Evolutionary conservation across 2,888 invertebrate species (phyloP).

Genomic region (Ophraella communa): DNA sequence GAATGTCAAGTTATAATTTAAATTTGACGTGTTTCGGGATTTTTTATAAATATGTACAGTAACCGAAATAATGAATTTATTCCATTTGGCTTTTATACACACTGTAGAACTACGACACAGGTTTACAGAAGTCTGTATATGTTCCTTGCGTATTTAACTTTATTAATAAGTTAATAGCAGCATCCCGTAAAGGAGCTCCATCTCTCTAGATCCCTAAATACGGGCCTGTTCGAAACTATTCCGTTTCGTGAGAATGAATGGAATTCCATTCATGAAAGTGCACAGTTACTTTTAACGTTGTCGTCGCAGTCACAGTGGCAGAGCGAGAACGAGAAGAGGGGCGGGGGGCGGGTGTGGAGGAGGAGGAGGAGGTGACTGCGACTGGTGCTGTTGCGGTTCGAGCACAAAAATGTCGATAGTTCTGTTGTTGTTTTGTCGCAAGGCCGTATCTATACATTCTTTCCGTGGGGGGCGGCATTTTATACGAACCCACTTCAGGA

Average conservation of each 20-base stretch:
- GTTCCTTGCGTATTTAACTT: too few relatives aligned
- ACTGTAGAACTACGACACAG: too few relatives aligned
- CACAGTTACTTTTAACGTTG: slow-evolving; percentile 28
- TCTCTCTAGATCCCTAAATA: neutral
- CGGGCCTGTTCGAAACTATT: slow-evolving; percentile 21
- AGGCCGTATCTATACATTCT: slow-evolving; percentile 3
- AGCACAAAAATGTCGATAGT: slow-evolving; percentile 23
- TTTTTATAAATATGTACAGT: too few relatives aligned
- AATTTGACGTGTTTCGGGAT: too few relatives aligned
- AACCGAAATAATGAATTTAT: too few relatives aligned
- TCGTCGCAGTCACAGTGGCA: slow-evolving; percentile 21
- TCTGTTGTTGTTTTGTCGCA: slow-evolving; percentile 7
- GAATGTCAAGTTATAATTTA: too few relatives aligned
- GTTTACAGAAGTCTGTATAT: too few relatives aligned
- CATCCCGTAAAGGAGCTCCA: neutral
- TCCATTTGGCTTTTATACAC: too few relatives aligned
- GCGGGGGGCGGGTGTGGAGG: slow-evolving; percentile 4
- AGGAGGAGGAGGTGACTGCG: slow-evolving; percentile 18
- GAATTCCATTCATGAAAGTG: slow-evolving; percentile 29
- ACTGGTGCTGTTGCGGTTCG: slow-evolving; percentile 15
- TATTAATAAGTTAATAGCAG: neutral
- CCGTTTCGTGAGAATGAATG: slow-evolving; percentile 26
- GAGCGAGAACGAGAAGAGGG: neutral
- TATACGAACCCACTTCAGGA: neutral
- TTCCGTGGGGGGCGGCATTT: neutral